phyloP scores from a whole-genome alignment of 2,797 vertebrate species.

The Thalassophryne amazonica region DNA sequence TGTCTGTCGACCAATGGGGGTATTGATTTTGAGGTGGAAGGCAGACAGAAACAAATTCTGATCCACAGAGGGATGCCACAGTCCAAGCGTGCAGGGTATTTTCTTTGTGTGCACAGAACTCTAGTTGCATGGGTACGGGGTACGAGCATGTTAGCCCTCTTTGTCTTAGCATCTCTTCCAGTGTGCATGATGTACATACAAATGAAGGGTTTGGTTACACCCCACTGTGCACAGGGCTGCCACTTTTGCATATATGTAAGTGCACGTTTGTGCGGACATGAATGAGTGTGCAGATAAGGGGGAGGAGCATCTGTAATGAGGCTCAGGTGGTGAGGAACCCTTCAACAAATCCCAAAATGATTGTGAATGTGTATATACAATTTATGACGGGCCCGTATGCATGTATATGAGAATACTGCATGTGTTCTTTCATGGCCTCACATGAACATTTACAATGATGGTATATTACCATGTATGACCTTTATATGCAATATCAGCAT shows the following conservation, averaged over 20 bases:
- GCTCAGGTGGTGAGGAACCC: slow-evolving; percentile 56
- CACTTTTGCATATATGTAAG: slow-evolving; percentile 41
- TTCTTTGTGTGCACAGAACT: slow-evolving; percentile 4
- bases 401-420: slow-evolving; percentile 2
- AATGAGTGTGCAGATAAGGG: slow-evolving; percentile 22
- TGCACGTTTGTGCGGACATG: slow-evolving; percentile 36
- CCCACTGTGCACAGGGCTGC: slow-evolving; percentile 65
- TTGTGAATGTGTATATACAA: not conserved
- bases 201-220: slow-evolving; percentile 75
- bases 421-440: not conserved
- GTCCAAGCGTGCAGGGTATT: slow-evolving; percentile 29
- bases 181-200: slow-evolving; percentile 73
- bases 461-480: slow-evolving; percentile 13
- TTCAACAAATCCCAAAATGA: slow-evolving; percentile 29
- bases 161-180: slow-evolving; percentile 56
- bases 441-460: not conserved
- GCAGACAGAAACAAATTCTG: slow-evolving; percentile 75
- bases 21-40: slow-evolving; percentile 74
- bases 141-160: slow-evolving; percentile 64
- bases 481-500: too few relatives aligned
- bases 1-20: slow-evolving; percentile 64
- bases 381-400: not conserved
- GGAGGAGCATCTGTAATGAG: slow-evolving; percentile 44
- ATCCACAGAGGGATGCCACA: slow-evolving; percentile 65
- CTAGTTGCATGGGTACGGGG: not conserved